Conservation (phyloP, 2,113 vertebrate genomes). For the Galeopterus variegatus region DNA sequence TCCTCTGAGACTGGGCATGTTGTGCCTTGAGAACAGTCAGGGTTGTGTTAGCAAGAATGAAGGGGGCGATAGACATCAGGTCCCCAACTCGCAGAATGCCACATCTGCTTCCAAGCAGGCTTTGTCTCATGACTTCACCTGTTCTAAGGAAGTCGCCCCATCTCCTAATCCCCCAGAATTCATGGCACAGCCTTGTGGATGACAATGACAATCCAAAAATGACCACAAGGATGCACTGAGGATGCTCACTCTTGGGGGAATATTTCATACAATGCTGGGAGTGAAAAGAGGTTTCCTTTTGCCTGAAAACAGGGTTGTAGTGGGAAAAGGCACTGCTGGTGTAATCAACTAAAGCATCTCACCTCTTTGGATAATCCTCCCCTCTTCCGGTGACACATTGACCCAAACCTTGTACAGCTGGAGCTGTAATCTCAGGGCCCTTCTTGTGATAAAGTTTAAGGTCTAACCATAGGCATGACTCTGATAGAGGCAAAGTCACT, state of each 20-base stretch:
- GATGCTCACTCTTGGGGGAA: fast-evolving
- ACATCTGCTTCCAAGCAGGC: neutral
- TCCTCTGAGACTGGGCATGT: neutral
- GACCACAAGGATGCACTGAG: fast-evolving
- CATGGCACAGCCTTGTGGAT: neutral
- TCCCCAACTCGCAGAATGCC: neutral
- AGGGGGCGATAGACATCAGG: neutral
- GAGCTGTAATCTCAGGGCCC: neutral
- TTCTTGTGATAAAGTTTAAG: neutral
- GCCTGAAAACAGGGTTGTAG: neutral
- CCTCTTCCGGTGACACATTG: fast-evolving
- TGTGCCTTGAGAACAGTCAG: neutral
- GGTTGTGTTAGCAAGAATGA: neutral
- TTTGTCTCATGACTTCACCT: neutral
- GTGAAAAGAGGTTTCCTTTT: no score
- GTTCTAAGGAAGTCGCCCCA: neutral
- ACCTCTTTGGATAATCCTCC: fast-evolving
- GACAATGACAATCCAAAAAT: fast-evolving
- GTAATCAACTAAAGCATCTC: fast-evolving
- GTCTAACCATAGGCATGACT: no score
- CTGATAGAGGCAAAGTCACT: neutral
- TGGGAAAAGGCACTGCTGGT: fast-evolving
- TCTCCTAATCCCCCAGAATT: neutral
- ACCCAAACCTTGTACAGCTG: fast-evolving
- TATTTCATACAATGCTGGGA: fast-evolving